phyloP scores from a whole-genome alignment of 2,113 vertebrate species.

The Lophius piscatorius region DNA sequence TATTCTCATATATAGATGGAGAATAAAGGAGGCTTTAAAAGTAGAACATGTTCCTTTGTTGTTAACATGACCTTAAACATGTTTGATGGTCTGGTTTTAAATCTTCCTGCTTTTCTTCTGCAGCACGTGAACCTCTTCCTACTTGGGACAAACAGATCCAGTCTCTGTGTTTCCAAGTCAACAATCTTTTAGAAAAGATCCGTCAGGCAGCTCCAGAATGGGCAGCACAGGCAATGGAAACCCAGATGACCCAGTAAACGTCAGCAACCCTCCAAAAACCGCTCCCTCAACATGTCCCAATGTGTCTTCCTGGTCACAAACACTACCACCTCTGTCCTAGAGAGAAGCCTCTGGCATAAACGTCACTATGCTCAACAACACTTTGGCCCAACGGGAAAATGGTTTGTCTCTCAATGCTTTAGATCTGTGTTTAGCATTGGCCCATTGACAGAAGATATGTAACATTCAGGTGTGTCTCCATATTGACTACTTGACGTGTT shows the following conservation, averaged over 20 bases:
- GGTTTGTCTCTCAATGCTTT: conserved; percentile 6
- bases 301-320: conserved; percentile 39
- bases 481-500: conserved; percentile 17
- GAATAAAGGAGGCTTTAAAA: too few species aligned
- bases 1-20: too few species aligned
- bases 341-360: conserved; percentile 2
- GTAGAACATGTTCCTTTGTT: background rate
- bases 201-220: conserved; percentile 93
- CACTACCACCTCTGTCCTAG: background rate
- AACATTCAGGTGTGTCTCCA: conserved; percentile 17
- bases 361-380: conserved; percentile 7
- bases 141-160: conserved; percentile 99
- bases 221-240: conserved; percentile 95
- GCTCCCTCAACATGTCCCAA: background rate
- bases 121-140: conserved; percentile 96
- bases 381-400: background rate
- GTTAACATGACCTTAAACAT: too few species aligned
- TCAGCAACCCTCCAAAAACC: background rate
- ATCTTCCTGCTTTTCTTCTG: background rate
- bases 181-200: conserved; percentile 98
- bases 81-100: background rate
- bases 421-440: conserved; percentile 1
- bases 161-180: conserved; percentile 98
- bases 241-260: conserved; percentile 94
- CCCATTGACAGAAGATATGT: background rate